phyloP scores from a whole-genome alignment of 2,888 invertebrate genomes.

The Drosophila sordidula region DNA sequence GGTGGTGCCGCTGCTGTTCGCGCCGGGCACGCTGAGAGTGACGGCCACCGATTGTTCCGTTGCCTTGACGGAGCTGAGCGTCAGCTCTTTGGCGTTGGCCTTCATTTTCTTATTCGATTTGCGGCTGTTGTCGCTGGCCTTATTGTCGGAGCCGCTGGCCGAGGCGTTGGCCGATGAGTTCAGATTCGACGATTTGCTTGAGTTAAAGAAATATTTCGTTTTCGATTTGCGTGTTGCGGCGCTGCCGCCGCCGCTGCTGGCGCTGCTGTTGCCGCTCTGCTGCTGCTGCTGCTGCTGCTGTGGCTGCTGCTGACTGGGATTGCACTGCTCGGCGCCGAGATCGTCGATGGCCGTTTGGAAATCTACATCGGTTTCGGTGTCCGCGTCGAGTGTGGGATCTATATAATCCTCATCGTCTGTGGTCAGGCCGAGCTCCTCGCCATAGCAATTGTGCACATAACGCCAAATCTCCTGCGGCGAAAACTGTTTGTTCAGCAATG shows the following conservation, averaged over 20 bases:
- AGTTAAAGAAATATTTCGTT: constrained; percentile 75
- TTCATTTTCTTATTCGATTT: constrained; percentile 78
- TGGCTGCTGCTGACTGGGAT: constrained; percentile 49
- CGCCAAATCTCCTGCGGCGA: constrained; percentile 94
- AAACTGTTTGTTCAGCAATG: constrained; percentile 95
- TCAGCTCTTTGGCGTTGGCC: constrained; percentile 81
- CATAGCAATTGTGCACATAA: constrained; percentile 97
- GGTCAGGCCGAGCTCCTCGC: constrained; percentile 96
- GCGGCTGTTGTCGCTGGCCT: constrained; percentile 69
- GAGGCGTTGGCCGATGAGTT: constrained; percentile 77
- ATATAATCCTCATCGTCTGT: constrained; percentile 96
- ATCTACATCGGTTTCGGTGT: constrained; percentile 71
- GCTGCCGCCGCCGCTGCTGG: constrained; percentile 66
- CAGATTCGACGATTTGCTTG: constrained; percentile 69
- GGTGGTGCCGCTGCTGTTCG: constrained; percentile 26
- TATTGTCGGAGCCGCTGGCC: constrained; percentile 80
- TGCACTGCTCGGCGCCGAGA: constrained; percentile 60
- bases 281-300: constrained; percentile 15
- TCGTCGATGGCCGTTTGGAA: constrained; percentile 76
- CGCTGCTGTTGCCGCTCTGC: constrained; percentile 75
- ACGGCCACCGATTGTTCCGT: constrained; percentile 69
- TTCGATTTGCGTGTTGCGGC: constrained; percentile 66
- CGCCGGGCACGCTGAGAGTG: constrained; percentile 33
- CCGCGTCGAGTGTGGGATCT: constrained; percentile 85
- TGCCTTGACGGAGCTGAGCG: constrained; percentile 78